Evolutionary conservation across 2,888 invertebrate genomes (phyloP).

Genomic region (Therioaphis trifolii): DNA sequence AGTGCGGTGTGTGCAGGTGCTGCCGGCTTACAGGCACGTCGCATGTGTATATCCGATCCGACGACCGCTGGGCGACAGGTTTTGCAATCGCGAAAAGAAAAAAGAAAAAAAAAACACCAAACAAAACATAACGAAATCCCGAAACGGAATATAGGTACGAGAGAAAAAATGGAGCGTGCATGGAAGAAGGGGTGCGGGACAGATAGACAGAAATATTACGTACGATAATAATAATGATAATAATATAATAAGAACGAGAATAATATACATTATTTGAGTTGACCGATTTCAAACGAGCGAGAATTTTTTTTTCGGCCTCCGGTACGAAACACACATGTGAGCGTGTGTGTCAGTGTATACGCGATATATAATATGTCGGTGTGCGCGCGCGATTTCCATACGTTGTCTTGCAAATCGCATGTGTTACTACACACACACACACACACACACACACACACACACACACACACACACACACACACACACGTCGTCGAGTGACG

Average conservation of each 20-base stretch:
- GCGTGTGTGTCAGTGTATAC: background rate
- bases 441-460: too few relatives aligned
- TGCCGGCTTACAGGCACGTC: background rate
- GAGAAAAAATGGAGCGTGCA: background rate
- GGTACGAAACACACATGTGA: too few relatives aligned
- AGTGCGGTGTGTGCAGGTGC: too few relatives aligned
- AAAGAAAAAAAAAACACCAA: too few relatives aligned
- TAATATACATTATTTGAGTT: too few relatives aligned
- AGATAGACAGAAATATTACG: background rate
- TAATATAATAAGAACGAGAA: too few relatives aligned
- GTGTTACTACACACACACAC: too few relatives aligned
- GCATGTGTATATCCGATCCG: background rate
- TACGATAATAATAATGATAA: background rate
- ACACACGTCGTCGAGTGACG: background rate
- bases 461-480: too few relatives aligned
- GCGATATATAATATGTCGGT: background rate
- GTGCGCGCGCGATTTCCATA: background rate
- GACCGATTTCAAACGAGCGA: slow-evolving; percentile 23
- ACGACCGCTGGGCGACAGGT: slow-evolving; percentile 8
- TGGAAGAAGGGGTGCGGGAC: background rate
- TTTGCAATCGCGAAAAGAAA: slow-evolving; percentile 3
- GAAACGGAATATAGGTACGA: background rate
- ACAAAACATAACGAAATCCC: background rate
- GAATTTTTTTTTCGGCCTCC: too few relatives aligned
- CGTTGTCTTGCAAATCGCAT: background rate